phyloP scores from a whole-genome alignment of 2,888 invertebrate genomes.

The Poecilus cupreus region DNA sequence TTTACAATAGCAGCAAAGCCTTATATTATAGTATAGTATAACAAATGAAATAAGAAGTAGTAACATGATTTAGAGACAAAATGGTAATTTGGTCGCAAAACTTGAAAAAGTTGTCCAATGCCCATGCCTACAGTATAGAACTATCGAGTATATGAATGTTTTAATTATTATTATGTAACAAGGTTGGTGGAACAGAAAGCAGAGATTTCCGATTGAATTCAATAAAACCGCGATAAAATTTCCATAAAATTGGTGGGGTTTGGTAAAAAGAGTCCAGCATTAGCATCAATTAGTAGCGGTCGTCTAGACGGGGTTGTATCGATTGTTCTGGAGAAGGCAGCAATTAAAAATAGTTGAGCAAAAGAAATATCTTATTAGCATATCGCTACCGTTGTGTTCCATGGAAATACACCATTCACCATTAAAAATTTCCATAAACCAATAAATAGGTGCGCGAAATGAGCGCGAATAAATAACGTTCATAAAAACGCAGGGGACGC shows the following conservation, averaged over 20 bases:
- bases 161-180: no score
- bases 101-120: no score
- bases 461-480: conserved; percentile 54
- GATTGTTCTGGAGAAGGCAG: conserved; percentile 28
- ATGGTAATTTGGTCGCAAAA: no score
- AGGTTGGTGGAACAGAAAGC: no score
- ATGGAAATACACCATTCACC: conserved; percentile 50
- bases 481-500: conserved; percentile 51
- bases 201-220: neutral
- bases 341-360: conserved; percentile 51
- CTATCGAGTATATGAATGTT: no score
- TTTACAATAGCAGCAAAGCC: no score
- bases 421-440: conserved; percentile 59
- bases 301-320: conserved; percentile 28
- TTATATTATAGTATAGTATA: no score
- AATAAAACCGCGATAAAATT: neutral
- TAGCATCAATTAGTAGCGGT: conserved; percentile 31
- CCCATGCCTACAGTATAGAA: no score
- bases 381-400: conserved; percentile 43
- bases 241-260: neutral
- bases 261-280: conserved; percentile 15
- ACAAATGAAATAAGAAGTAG: no score
- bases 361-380: conserved; percentile 53
- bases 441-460: conserved; percentile 58
- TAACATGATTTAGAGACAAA: no score